Evolutionary conservation across 2,888 invertebrate species (phyloP).

Genomic region (Nomada hirtipes): DNA sequence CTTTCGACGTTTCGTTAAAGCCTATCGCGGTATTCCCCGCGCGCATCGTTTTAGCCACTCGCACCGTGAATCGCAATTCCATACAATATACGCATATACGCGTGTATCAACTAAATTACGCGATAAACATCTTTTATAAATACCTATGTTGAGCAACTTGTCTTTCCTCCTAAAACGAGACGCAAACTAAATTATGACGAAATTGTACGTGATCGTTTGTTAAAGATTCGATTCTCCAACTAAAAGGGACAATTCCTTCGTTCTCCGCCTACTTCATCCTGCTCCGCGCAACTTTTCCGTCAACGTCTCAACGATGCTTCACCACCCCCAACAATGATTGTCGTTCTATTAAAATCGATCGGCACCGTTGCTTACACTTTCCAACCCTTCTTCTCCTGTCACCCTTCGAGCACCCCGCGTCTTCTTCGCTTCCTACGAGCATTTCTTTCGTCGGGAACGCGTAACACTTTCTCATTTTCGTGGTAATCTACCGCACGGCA

Average conservation of each 20-base stretch:
- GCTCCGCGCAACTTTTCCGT: neutral
- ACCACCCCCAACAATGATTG: constrained; percentile 59
- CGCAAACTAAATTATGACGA: constrained; percentile 63
- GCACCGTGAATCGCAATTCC: constrained; percentile 44
- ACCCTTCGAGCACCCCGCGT: neutral
- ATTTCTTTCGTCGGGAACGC: neutral
- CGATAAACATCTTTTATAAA: constrained; percentile 51
- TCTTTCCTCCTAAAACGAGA: constrained; percentile 61
- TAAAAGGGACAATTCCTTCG: constrained; percentile 24
- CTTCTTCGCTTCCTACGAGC: neutral
- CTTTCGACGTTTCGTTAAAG: constrained; percentile 4
- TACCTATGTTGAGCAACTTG: constrained; percentile 79
- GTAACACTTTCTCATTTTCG: neutral
- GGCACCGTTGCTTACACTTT: constrained; percentile 21
- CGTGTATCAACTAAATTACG: constrained; percentile 36
- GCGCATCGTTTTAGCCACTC: constrained; percentile 11
- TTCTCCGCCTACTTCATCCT: neutral
- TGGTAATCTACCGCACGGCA: neutral
- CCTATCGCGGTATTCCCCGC: constrained; percentile 15
- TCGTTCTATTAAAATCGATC: constrained; percentile 62
- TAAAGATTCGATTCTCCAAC: constrained; percentile 40
- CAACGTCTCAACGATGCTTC: constrained; percentile 23
- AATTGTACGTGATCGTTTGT: constrained; percentile 43
- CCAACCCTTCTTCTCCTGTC: neutral
- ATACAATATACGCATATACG: neutral